These are phyloP conservation scores for Drosophila nr. fundita DNA, from an alignment of 2,888 invertebrate genomes.

Conservation along the genomic window DNA sequence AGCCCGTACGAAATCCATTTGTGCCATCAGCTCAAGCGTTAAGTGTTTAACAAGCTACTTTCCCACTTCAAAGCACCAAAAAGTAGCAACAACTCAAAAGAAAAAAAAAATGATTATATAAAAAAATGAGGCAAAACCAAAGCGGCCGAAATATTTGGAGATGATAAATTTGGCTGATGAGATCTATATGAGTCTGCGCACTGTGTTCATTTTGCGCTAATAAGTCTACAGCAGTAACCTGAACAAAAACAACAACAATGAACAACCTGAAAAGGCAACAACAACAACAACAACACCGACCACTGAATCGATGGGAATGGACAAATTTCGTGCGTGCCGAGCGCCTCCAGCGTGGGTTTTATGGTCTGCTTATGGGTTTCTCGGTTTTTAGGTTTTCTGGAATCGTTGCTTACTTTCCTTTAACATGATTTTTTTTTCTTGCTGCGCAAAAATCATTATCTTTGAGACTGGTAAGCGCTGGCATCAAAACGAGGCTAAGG, in stretches of 20 bases:
- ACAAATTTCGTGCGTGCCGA: conserved; percentile 27
- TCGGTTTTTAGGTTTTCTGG: conserved; percentile 4
- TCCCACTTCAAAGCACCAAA: conserved; percentile 72
- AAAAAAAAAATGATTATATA: conserved; percentile 1
- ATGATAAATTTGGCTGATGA: conserved; percentile 44
- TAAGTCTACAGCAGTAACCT: conserved; percentile 50
- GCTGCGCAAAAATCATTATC: conserved; percentile 67
- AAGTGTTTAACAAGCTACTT: conserved; percentile 76
- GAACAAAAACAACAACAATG: conserved; percentile 3
- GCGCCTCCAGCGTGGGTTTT: conserved; percentile 29
- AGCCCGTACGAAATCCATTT: conserved; percentile 44
- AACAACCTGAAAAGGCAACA: conserved; percentile 15
- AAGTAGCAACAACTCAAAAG: conserved; percentile 38
- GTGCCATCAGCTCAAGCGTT: conserved; percentile 59
- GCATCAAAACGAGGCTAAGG: conserved; percentile 62
- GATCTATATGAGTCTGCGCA: conserved; percentile 45
- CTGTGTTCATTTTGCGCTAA: conserved; percentile 71
- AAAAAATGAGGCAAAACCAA: conserved; percentile 21
- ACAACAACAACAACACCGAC: conserved; percentile 11
- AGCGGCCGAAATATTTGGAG: conserved; percentile 24
- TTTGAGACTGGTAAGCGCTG: conserved; percentile 19
- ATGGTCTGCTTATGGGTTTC: neutral
- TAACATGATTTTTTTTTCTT: neutral
- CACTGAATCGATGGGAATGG: neutral
- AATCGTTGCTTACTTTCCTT: neutral